These are phyloP conservation scores for Oryzias javanicus DNA, from an alignment of 2,113 vertebrate species.

Conservation along the genomic window DNA sequence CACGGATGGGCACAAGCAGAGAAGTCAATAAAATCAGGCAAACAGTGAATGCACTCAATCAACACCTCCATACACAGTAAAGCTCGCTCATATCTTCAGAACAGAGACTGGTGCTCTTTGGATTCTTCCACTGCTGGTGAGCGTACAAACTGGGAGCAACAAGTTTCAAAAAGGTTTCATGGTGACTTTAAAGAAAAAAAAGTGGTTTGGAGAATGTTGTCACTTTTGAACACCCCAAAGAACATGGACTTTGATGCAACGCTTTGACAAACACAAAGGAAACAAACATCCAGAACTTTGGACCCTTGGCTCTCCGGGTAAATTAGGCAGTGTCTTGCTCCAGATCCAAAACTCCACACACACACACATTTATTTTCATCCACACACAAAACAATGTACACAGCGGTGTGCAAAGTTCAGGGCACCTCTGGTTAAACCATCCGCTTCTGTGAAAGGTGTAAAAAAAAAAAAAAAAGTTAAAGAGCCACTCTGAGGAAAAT, in stretches of 20 bases:
- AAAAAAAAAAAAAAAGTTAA: not conserved
- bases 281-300: slow-evolving; percentile 51
- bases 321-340: slow-evolving; percentile 70
- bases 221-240: slow-evolving; percentile 38
- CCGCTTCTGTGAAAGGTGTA: not conserved
- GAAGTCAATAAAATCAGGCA: slow-evolving; percentile 16
- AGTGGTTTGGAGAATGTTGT: slow-evolving; percentile 10
- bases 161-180: slow-evolving; percentile 31
- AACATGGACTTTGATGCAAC: slow-evolving; percentile 47
- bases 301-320: slow-evolving; percentile 55
- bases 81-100: slow-evolving; percentile 7
- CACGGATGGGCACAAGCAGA: slow-evolving; percentile 33
- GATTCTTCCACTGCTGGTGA: slow-evolving; percentile 61
- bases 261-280: slow-evolving; percentile 36
- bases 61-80: slow-evolving; percentile 8
- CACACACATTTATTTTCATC: not conserved
- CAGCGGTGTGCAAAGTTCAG: slow-evolving; percentile 8
- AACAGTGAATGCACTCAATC: slow-evolving; percentile 7
- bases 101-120: slow-evolving; percentile 54
- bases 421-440: not conserved
- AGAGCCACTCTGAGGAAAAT: too few species aligned
- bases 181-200: slow-evolving; percentile 8
- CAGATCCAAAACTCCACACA: slow-evolving; percentile 13
- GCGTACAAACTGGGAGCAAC: slow-evolving; percentile 16
- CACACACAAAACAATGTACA: slow-evolving; percentile 31